phyloP scores from a whole-genome alignment of 2,797 vertebrate species.

The Hippopotamyrus pictus region DNA sequence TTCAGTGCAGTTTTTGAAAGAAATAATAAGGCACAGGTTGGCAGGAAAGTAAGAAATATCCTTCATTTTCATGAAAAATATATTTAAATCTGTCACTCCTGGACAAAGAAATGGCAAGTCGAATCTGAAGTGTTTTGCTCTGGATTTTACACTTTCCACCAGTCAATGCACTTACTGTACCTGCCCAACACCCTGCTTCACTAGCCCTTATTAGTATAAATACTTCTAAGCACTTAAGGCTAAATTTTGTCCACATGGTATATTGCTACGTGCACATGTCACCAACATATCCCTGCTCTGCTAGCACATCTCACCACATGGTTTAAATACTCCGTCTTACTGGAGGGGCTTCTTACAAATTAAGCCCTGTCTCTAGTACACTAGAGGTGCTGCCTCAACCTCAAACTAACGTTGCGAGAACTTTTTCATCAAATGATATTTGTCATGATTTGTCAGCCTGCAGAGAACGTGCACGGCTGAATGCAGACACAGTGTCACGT shows the following conservation, averaged over 20 bases:
- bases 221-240: neutral
- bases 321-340: neutral
- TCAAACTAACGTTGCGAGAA: neutral
- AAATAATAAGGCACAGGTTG: neutral
- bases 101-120: neutral
- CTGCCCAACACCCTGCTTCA: neutral
- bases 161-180: neutral
- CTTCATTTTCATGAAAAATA: neutral
- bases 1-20: neutral
- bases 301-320: neutral
- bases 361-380: neutral
- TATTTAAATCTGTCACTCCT: neutral
- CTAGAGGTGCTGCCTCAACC: neutral
- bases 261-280: neutral
- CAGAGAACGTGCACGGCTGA: neutral
- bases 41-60: neutral
- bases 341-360: neutral
- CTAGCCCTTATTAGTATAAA: neutral
- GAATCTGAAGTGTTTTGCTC: neutral
- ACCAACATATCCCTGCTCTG: neutral
- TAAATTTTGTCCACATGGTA: neutral
- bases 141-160: neutral
- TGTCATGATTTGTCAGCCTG: slow-evolving; percentile 8
- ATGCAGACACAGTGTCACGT: neutral
- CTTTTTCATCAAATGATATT: neutral